These are phyloP conservation scores for Ascaphus truei DNA, from an alignment of 2,113 vertebrate genomes.

Conservation along the genomic window DNA sequence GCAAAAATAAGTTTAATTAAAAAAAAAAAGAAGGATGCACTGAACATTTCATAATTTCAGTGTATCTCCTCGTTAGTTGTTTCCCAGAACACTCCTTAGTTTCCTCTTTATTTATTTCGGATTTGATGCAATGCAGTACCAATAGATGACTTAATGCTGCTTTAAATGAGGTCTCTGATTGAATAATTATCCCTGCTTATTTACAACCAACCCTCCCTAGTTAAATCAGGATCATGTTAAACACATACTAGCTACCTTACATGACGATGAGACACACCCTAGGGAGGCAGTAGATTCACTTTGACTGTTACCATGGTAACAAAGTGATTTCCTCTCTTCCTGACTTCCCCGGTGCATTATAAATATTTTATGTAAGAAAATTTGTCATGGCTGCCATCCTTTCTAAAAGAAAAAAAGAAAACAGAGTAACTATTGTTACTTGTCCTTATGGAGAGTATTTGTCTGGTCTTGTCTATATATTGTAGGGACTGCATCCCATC, in stretches of 20 bases:
- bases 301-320: constrained; percentile 29
- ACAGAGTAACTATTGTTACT: no score
- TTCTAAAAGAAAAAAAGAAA: neutral
- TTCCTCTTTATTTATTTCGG: neutral
- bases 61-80: neutral
- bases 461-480: neutral
- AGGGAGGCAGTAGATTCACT: constrained; percentile 13
- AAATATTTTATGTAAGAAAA: constrained; percentile 33
- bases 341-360: constrained; percentile 25
- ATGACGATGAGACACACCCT: constrained; percentile 2
- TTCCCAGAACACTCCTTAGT: neutral
- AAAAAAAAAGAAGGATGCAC: no score
- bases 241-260: neutral
- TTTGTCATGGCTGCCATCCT: constrained; percentile 17
- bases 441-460: neutral
- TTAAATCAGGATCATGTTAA: neutral
- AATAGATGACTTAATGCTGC: neutral
- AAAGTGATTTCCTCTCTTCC: constrained; percentile 18
- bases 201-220: neutral
- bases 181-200: neutral
- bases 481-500: no score
- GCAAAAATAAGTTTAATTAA: no score
- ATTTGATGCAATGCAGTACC: neutral
- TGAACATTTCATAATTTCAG: no score
- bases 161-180: neutral